Conservation (phyloP, 92 coral and sea anemone species). For the Virgularia gustaviana region DNA sequence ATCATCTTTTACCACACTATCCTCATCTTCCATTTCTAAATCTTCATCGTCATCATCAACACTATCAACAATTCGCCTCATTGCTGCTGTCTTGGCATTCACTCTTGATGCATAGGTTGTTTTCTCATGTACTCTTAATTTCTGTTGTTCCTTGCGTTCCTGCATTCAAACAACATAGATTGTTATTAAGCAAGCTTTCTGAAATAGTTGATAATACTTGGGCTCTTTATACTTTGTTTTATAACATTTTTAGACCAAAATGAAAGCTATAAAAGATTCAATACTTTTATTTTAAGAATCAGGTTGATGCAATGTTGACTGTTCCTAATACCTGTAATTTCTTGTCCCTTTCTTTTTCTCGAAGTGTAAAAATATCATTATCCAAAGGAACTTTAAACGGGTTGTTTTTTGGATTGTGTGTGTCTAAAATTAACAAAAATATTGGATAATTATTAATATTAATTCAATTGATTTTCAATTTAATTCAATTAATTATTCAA, state of each 20-base stretch:
- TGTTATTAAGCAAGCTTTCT: too few species aligned
- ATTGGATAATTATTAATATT: background rate
- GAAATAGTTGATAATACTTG: background rate
- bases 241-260: background rate
- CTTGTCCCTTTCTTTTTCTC: conserved; percentile 89
- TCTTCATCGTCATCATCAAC: conserved; percentile 76
- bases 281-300: background rate
- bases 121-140: conserved; percentile 86
- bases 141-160: conserved; percentile 83
- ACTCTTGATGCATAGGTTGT: conserved; percentile 93
- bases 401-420: conserved; percentile 61
- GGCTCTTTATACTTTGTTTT: background rate
- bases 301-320: background rate
- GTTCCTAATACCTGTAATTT: conserved; percentile 93
- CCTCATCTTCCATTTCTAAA: conserved; percentile 84
- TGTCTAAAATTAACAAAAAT: background rate
- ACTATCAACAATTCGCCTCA: conserved; percentile 87
- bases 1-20: conserved; percentile 91
- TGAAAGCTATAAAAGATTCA: too few species aligned
- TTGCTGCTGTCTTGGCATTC: conserved; percentile 95
- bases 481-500: background rate
- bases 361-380: conserved; percentile 91
- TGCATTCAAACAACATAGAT: conserved; percentile 13
- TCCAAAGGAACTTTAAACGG: conserved; percentile 91
- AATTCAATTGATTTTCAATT: background rate